A percentile compares a stretch with the other conserved stretches of the same genome.
Conservation (phyloP, 2,888 invertebrate genomes). For the Volucella bombylans region DNA sequence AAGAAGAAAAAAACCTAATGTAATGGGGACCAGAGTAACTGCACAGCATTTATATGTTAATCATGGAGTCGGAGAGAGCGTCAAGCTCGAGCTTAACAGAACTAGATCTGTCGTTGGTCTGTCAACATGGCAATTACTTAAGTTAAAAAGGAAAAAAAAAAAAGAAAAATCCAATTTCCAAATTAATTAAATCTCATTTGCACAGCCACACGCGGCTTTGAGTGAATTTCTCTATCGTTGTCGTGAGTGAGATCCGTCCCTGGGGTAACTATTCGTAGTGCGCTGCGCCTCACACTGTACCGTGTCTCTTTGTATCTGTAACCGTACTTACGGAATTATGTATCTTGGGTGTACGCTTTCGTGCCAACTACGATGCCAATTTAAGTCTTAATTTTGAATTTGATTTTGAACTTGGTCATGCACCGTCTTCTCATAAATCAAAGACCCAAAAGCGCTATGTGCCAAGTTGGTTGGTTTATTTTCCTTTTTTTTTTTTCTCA, state of each 20-base stretch:
- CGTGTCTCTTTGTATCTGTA: too few relatives aligned
- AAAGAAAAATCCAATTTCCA: conserved; percentile 25
- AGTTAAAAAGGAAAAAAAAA: conserved; percentile 9
- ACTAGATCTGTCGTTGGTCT: conserved; percentile 30
- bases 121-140: conserved; percentile 36
- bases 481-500: background rate
- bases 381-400: conserved; percentile 67
- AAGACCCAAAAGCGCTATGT: conserved; percentile 64
- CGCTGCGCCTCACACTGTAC: conserved; percentile 40
- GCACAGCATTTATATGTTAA: conserved; percentile 37
- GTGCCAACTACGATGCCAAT: conserved; percentile 68
- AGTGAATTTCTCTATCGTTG: conserved; percentile 44
- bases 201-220: conserved; percentile 35
- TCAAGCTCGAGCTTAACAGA: background rate
- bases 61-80: conserved; percentile 24
- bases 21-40: conserved; percentile 9
- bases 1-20: conserved; percentile 12
- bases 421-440: conserved; percentile 71
- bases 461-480: background rate
- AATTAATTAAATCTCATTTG: conserved; percentile 69
- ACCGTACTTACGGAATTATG: background rate
- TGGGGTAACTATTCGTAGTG: conserved; percentile 32
- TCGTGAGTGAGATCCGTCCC: conserved; percentile 61
- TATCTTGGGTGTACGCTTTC: conserved; percentile 43
- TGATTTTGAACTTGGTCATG: conserved; percentile 74